These are phyloP conservation scores for Drosophila anomelani DNA, from an alignment of 2,888 invertebrate genomes.

Conservation along the genomic window DNA sequence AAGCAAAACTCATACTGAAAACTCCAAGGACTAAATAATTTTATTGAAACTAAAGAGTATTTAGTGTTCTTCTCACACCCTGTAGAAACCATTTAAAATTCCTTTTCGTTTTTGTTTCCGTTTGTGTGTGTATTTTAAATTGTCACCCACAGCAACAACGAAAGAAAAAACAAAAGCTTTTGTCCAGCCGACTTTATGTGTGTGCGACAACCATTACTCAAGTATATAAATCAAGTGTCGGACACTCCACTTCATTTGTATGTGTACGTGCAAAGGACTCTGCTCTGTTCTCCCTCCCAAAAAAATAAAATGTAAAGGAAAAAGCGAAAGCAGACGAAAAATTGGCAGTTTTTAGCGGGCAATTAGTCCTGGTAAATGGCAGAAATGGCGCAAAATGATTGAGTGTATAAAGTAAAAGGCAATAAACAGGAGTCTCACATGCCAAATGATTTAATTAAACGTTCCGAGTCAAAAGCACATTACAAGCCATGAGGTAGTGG, in stretches of 20 bases:
- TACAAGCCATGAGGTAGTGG: not conserved
- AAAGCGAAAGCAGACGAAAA: constrained; percentile 29
- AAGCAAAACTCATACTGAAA: not conserved
- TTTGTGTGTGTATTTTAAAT: constrained; percentile 35
- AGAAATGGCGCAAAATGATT: constrained; percentile 19
- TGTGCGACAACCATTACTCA: constrained; percentile 60
- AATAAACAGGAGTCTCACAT: constrained; percentile 12
- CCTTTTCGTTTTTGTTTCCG: constrained; percentile 4
- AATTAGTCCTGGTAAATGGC: constrained; percentile 58
- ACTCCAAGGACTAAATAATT: not conserved
- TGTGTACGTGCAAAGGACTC: constrained; percentile 28
- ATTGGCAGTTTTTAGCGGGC: constrained; percentile 50
- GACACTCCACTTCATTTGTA: constrained; percentile 61
- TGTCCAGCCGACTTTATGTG: constrained; percentile 36
- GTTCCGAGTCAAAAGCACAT: not conserved
- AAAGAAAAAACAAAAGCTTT: constrained; percentile 9
- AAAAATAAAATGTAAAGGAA: constrained; percentile 6
- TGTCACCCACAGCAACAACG: constrained; percentile 39
- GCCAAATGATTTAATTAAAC: constrained; percentile 25
- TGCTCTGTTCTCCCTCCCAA: not conserved
- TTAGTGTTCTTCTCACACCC: not conserved
- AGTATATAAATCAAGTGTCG: constrained; percentile 64
- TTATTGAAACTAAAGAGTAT: constrained; percentile 3
- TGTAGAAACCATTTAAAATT: not conserved
- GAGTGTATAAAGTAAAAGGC: constrained; percentile 15